Conservation (phyloP, 2,888 invertebrate species). For the Cactoblastis cactorum region DNA sequence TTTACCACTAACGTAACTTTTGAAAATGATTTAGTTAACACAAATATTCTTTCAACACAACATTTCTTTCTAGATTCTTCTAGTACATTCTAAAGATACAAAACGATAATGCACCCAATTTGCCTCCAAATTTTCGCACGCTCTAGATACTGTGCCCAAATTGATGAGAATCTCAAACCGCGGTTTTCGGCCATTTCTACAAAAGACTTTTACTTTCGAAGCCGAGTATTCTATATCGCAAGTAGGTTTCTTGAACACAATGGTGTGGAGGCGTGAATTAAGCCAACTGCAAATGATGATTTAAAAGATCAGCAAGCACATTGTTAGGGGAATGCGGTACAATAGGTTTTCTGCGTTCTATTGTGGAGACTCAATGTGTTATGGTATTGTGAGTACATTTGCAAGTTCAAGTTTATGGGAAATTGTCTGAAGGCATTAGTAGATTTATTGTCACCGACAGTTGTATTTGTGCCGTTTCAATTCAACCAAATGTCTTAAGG, state of each 20-base stretch:
- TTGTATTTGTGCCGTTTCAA: too few species aligned
- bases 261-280: not conserved
- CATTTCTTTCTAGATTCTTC: not conserved
- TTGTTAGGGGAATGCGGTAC: not conserved
- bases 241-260: slow-evolving; percentile 7
- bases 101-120: slow-evolving; percentile 23
- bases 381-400: not conserved
- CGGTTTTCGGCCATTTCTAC: slow-evolving; percentile 36
- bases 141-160: slow-evolving; percentile 45
- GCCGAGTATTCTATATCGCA: not conserved
- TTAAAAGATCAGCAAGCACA: slow-evolving; percentile 7
- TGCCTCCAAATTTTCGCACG: slow-evolving; percentile 47
- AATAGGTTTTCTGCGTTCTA: not conserved
- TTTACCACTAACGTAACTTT: too few species aligned
- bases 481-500: too few species aligned
- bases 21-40: too few species aligned
- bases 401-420: slow-evolving; percentile 11
- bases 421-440: not conserved
- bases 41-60: not conserved
- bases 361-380: not conserved
- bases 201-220: slow-evolving; percentile 43
- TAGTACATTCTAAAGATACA: slow-evolving; percentile 8
- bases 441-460: not conserved
- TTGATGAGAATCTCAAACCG: slow-evolving; percentile 28
- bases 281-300: slow-evolving; percentile 4